phyloP scores from a whole-genome alignment of 2,797 vertebrate species.

The Steatocranus sp. region DNA sequence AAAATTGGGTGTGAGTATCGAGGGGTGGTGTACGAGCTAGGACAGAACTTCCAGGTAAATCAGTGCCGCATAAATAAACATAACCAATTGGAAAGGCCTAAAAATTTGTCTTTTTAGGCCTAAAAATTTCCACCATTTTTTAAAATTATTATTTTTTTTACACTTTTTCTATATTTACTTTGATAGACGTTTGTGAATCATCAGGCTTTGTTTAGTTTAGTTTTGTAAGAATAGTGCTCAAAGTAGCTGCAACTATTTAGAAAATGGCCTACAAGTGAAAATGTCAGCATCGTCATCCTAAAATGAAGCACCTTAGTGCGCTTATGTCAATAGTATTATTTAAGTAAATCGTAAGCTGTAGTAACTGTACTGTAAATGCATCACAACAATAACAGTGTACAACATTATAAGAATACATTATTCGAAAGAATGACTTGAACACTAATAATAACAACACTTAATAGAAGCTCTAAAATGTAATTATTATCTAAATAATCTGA shows the following conservation, averaged over 20 bases:
- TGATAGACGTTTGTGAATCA: background rate
- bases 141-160: background rate
- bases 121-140: background rate
- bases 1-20: conserved; percentile 83
- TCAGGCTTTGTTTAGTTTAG: background rate
- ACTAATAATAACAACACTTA: background rate
- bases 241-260: background rate
- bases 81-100: background rate
- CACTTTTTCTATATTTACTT: background rate
- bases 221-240: background rate
- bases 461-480: background rate
- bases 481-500: background rate
- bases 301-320: background rate
- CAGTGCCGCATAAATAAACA: background rate
- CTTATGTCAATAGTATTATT: background rate
- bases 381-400: background rate
- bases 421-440: background rate
- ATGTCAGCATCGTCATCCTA: background rate
- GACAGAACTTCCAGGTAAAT: conserved; percentile 79
- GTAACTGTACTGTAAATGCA: background rate
- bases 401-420: background rate
- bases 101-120: background rate
- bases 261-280: background rate
- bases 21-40: conserved; percentile 81
- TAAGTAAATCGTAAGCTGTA: background rate